phyloP scores from a whole-genome alignment of 2,797 vertebrate genomes.

The Gymnodraco acuticeps region DNA sequence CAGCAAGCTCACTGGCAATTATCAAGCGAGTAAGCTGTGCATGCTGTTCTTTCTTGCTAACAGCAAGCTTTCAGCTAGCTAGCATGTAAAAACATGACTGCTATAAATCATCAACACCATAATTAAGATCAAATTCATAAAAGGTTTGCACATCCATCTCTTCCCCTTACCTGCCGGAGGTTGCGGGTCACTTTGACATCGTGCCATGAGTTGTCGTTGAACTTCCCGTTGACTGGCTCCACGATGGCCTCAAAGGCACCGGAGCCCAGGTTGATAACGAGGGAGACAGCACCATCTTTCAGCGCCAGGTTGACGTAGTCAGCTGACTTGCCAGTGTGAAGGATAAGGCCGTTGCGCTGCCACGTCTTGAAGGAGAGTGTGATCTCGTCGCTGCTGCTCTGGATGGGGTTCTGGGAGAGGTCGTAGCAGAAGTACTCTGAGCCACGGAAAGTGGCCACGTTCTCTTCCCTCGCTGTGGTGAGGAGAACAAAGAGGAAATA shows the following conservation, averaged over 20 bases:
- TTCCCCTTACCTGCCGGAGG: conserved; percentile 94
- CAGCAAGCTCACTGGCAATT: no score
- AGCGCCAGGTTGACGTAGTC: conserved; percentile 99
- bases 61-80: no score
- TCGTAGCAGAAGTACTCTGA: conserved; percentile 99
- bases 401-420: conserved; percentile 98
- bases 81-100: neutral
- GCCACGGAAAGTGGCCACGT: conserved; percentile 96
- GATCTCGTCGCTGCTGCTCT: conserved; percentile 99
- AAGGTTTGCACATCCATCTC: neutral
- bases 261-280: conserved; percentile 98
- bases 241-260: conserved; percentile 98
- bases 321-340: conserved; percentile 97
- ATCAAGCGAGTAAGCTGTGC: no score
- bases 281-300: conserved; percentile 95
- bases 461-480: conserved; percentile 92
- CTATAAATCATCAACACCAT: neutral
- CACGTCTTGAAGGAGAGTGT: conserved; percentile 98
- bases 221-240: conserved; percentile 97
- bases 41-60: no score
- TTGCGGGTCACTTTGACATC: conserved; percentile 99
- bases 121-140: neutral
- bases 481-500: conserved; percentile 7
- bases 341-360: conserved; percentile 97
- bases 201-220: conserved; percentile 98